Evolutionary conservation across 2,888 invertebrate species (phyloP).

Genomic region (Dermolepida albohirtum): DNA sequence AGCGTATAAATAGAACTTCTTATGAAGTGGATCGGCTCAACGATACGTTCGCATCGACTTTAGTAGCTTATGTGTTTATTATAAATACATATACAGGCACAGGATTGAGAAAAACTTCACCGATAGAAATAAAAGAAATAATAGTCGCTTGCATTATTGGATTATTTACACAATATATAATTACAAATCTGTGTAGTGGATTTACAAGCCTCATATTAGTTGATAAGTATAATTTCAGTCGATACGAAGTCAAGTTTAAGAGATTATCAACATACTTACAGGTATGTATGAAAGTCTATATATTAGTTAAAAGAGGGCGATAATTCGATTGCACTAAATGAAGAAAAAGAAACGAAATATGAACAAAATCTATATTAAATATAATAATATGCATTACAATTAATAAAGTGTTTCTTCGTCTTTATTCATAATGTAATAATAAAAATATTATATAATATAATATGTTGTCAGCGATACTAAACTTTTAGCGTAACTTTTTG

Average conservation of each 20-base stretch:
- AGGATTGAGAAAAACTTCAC: slow-evolving; percentile 35
- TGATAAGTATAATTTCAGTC: slow-evolving; percentile 41
- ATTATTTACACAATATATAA: slow-evolving; percentile 19
- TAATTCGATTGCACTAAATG: too few species aligned
- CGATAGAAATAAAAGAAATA: slow-evolving; percentile 29
- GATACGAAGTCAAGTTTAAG: slow-evolving; percentile 46
- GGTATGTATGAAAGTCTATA: slow-evolving; percentile 33
- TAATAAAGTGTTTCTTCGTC: too few species aligned
- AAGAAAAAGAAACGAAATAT: too few species aligned
- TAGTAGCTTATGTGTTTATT: slow-evolving; percentile 43
- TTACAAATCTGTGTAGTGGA: slow-evolving; percentile 40
- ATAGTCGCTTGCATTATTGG: slow-evolving; percentile 40
- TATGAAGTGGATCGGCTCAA: slow-evolving; percentile 5
- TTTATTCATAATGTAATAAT: too few species aligned
- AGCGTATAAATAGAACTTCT: background rate
- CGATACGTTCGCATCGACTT: slow-evolving; percentile 28
- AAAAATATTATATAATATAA: too few species aligned
- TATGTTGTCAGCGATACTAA: too few species aligned
- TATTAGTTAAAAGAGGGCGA: too few species aligned
- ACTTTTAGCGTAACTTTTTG: too few species aligned
- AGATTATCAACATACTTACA: slow-evolving; percentile 43
- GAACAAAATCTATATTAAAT: too few species aligned
- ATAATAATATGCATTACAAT: too few species aligned
- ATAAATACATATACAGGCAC: slow-evolving; percentile 43
- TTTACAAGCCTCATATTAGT: slow-evolving; percentile 43